Evolutionary conservation across 2,888 invertebrate species (phyloP).

Genomic region (Ophioninae sp.): DNA sequence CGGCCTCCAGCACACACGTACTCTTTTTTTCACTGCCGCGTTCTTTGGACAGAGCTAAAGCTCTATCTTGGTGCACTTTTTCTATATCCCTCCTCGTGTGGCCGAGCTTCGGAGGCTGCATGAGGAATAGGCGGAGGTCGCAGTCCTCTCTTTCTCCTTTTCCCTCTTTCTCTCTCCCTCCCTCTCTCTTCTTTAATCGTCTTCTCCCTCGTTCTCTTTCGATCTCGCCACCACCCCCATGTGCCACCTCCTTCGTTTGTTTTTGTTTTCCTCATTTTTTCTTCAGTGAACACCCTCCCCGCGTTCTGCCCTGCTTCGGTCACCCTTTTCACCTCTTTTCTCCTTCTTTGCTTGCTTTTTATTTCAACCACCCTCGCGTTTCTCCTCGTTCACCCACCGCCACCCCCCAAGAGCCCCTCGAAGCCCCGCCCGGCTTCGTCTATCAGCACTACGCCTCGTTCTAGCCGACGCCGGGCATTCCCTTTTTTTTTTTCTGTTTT

Average conservation of each 20-base stretch:
- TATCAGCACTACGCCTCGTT: slow-evolving; percentile 49
- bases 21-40: slow-evolving; percentile 54
- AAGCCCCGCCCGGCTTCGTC: slow-evolving; percentile 52
- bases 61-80: slow-evolving; percentile 50
- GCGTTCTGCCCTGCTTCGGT: slow-evolving; percentile 65
- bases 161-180: slow-evolving; percentile 43
- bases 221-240: slow-evolving; percentile 41
- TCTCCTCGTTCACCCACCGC: slow-evolving; percentile 41
- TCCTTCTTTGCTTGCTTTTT: slow-evolving; percentile 62
- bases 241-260: slow-evolving; percentile 55
- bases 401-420: slow-evolving; percentile 24
- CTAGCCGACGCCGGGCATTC: slow-evolving; percentile 73
- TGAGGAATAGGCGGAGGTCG: slow-evolving; percentile 40
- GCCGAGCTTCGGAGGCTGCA: slow-evolving; percentile 52
- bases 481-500: slow-evolving; percentile 47
- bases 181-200: slow-evolving; percentile 55
- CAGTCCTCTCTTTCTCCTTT: background rate
- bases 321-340: slow-evolving; percentile 72
- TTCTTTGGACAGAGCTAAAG: slow-evolving; percentile 45
- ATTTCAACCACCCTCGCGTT: slow-evolving; percentile 53
- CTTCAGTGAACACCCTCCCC: slow-evolving; percentile 23
- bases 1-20: slow-evolving; percentile 33
- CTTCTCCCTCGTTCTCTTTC: slow-evolving; percentile 49
- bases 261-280: slow-evolving; percentile 53
- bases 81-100: slow-evolving; percentile 40